Percentiles rank a stretch among this genome's conserved stretches.
These are phyloP conservation scores for Vidua macroura DNA, from an alignment of 2,113 vertebrate genomes.

Conservation along the genomic window DNA sequence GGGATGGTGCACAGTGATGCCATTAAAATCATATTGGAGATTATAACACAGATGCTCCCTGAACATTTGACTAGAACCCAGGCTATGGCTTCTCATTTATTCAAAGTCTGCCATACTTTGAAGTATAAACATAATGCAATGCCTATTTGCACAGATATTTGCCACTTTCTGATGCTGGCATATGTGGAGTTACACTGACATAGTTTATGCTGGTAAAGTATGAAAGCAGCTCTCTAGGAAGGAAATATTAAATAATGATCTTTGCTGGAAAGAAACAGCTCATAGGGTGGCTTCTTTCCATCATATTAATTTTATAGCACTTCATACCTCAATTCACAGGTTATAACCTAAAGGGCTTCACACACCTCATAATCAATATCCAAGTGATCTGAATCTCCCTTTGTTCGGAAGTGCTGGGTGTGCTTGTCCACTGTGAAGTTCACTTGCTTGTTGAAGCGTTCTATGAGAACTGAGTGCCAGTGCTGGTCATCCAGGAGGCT, in stretches of 20 bases:
- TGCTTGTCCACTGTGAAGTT: slow-evolving; percentile 93
- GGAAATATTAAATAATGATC: neutral
- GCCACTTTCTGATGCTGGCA: neutral
- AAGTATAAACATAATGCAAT: neutral
- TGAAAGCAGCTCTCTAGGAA: neutral
- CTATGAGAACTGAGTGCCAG: slow-evolving; percentile 93
- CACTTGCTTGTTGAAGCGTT: slow-evolving; percentile 93
- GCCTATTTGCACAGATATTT: neutral
- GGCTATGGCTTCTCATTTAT: neutral
- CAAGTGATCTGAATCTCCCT: slow-evolving; percentile 87
- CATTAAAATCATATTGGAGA: neutral
- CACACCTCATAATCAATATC: slow-evolving; percentile 98
- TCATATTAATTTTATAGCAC: neutral
- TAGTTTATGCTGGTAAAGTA: neutral
- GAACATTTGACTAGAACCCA: neutral
- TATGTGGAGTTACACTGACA: neutral
- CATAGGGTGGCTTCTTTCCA: neutral
- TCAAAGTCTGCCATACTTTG: neutral
- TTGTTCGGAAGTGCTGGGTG: slow-evolving; percentile 88
- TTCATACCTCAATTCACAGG: neutral
- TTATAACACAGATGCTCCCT: neutral
- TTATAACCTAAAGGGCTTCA: neutral
- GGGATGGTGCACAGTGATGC: neutral
- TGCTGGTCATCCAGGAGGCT: slow-evolving; percentile 96
- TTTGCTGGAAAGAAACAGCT: neutral